A percentile compares a stretch with the other conserved stretches of the same genome.
Conservation (phyloP, 2,113 vertebrate genomes). For the Campylomormyrus numenius region DNA sequence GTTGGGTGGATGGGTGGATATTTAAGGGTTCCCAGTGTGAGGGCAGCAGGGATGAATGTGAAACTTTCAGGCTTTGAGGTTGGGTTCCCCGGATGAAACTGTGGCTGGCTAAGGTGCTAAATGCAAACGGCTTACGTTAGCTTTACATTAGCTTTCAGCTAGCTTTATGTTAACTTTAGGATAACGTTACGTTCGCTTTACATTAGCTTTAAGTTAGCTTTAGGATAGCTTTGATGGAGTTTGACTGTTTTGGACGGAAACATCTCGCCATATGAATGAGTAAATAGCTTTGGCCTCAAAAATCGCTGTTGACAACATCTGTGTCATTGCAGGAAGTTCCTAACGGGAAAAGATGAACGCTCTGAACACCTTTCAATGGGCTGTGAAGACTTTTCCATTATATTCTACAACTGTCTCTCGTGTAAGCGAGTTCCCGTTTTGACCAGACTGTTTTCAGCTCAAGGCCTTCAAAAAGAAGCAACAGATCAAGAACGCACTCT, state of each 20-base stretch:
- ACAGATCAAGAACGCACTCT: neutral
- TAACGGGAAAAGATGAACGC: neutral
- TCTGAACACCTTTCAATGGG: neutral
- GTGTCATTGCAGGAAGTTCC: neutral
- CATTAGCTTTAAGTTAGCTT: neutral
- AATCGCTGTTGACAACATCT: neutral
- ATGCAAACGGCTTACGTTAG: neutral
- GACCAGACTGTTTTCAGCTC: neutral
- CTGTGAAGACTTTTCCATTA: neutral
- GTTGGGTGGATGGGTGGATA: neutral
- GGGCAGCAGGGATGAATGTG: neutral
- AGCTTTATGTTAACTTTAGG: neutral
- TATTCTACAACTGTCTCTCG: neutral
- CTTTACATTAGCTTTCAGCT: neutral
- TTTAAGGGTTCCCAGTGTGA: neutral
- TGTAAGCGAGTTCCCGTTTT: neutral
- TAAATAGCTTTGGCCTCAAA: neutral
- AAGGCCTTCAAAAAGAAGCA: neutral
- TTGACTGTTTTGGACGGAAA: neutral
- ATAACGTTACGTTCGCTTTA: neutral
- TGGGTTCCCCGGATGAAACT: neutral
- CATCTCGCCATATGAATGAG: neutral
- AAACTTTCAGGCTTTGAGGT: neutral
- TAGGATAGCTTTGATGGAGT: neutral
- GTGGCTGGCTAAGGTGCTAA: neutral